phyloP scores from a whole-genome alignment of 2,888 invertebrate genomes.

The Nomada goodeniana region DNA sequence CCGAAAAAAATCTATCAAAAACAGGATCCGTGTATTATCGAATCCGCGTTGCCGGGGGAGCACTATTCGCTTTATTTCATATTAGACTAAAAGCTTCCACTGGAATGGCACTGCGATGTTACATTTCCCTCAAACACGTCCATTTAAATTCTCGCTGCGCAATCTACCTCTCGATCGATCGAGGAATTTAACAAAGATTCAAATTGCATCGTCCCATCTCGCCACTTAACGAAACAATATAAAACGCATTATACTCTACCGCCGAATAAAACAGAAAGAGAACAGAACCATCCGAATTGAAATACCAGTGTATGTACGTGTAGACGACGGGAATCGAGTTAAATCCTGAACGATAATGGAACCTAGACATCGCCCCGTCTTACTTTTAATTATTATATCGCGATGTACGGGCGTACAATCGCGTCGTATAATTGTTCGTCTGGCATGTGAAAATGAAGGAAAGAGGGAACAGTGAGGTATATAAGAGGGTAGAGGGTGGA shows the following conservation, averaged over 20 bases:
- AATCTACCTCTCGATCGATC: conserved; percentile 15
- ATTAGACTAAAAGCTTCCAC: background rate
- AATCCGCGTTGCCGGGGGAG: too few relatives aligned
- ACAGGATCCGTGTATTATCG: too few relatives aligned
- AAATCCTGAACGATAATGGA: conserved; percentile 29
- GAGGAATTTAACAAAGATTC: background rate
- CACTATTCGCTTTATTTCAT: background rate
- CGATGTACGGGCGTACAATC: conserved; percentile 41
- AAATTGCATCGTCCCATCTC: conserved; percentile 2
- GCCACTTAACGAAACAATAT: background rate
- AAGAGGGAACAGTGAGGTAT: conserved; percentile 17
- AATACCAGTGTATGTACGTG: background rate
- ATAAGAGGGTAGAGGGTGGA: conserved; percentile 15
- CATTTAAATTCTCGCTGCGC: background rate
- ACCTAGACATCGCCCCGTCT: conserved; percentile 1
- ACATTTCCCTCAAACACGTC: background rate
- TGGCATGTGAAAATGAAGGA: conserved; percentile 42
- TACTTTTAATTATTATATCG: conserved; percentile 42
- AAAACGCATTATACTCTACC: background rate
- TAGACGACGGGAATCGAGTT: background rate
- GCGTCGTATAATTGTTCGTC: conserved; percentile 60
- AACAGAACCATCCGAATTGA: background rate
- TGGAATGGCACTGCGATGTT: background rate
- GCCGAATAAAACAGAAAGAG: background rate
- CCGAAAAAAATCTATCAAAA: too few relatives aligned